Evolutionary conservation across 2,797 vertebrate species (phyloP), one percentile per base, ranked within the genome.

Genomic region (Notolabrus celidotus): DNA sequence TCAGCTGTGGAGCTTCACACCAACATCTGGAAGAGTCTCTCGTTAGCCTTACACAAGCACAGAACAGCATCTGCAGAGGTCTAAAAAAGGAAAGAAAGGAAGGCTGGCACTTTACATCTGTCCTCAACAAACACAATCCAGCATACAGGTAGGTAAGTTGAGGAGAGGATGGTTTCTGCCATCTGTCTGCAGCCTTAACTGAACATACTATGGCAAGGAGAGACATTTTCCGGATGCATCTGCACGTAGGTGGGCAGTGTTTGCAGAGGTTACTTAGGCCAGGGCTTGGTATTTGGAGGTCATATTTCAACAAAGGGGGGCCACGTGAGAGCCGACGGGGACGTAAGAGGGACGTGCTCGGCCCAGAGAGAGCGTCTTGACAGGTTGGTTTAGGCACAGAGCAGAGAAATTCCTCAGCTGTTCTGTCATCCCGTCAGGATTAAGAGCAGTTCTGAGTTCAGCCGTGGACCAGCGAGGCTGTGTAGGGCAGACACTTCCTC

Each of bases 321-420:
- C 74, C 86, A 80, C 46, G 55, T 82, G 75, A 83, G 78, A 80
- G 49, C 42, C 19, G 20, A 59, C 49, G 11, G 67, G 61, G 63
- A 74, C 14, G 55, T 39, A 77, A 76, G 74, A 15, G 54, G 79
- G 87, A 81, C 82, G 23, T 65, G 82, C 59, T 58, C 57, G 0
- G 66, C 55, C 62, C 42, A 17, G 34, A 65, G 56, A 73, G 59
- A 79, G 60, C 17, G 22, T 78, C 67, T 61, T 73, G 79, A 84
- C 83, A 67, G 84, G 73, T 83, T 70, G 71, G 76, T 90, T 92
- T 91, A 90, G 85, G 80, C 92, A 89, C 73, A 0, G 78, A 84
- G 83, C 74, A 88, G 93, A 92, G 93, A 95, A 93, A 95, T 93
- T 94, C 93, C 91, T 91, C 83, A 85, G 89, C 72, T 53, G 7